A percentile compares a stretch with the other conserved stretches of the same genome.
phyloP scores from a whole-genome alignment of 2,797 vertebrate species.

The Myoxocephalus aenaeus region DNA sequence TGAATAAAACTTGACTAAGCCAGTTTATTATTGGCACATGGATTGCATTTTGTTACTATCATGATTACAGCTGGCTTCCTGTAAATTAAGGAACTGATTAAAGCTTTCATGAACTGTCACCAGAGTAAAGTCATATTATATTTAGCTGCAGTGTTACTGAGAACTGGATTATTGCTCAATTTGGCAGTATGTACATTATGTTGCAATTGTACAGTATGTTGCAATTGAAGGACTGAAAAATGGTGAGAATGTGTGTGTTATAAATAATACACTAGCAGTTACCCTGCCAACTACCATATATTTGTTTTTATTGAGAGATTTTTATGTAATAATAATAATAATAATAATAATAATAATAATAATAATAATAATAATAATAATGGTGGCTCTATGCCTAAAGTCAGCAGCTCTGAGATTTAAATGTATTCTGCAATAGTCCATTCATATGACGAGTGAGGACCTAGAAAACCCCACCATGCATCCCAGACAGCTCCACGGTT shows the following conservation, averaged over 20 bases:
- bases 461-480: conserved; percentile 22
- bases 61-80: background rate
- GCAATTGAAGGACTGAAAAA: conserved; percentile 4
- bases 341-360: background rate
- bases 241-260: background rate
- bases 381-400: conserved; percentile 3
- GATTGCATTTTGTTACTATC: background rate
- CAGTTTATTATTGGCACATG: background rate
- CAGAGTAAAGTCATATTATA: background rate
- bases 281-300: background rate
- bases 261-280: background rate
- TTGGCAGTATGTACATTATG: background rate
- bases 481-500: background rate
- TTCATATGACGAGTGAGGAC: conserved; percentile 12
- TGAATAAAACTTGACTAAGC: background rate
- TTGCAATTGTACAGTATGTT: background rate
- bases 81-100: conserved; percentile 4
- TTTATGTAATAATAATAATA: background rate
- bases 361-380: too few relatives aligned
- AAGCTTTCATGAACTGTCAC: background rate
- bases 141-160: background rate
- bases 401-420: background rate
- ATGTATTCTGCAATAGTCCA: conserved; percentile 30
- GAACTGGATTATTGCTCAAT: background rate
- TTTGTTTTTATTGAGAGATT: background rate